Evolutionary conservation across 2,113 vertebrate species (phyloP).

Genomic region (Bubo scandiacus): DNA sequence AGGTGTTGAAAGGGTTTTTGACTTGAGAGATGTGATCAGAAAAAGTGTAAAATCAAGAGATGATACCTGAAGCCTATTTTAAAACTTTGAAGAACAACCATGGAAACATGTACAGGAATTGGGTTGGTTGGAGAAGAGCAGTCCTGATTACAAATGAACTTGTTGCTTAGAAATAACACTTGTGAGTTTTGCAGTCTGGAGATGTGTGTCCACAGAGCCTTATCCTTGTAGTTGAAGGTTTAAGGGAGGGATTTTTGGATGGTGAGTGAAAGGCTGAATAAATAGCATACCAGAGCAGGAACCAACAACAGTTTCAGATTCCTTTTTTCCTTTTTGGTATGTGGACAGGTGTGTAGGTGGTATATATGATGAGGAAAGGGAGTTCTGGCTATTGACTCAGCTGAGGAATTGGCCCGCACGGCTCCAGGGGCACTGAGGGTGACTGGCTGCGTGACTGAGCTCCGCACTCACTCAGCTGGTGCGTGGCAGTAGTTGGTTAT

Average conservation of each 20-base stretch:
- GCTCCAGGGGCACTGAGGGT: background rate
- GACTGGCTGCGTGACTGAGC: background rate
- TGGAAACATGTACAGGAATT: background rate
- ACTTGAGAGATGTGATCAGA: background rate
- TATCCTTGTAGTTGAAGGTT: background rate
- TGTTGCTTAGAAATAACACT: background rate
- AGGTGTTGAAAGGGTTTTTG: background rate
- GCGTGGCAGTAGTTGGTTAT: background rate
- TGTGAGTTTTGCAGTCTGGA: background rate
- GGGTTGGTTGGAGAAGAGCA: background rate
- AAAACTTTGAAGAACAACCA: background rate
- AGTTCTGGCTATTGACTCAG: background rate
- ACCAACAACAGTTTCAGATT: background rate
- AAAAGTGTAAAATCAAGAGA: background rate
- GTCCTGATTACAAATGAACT: background rate
- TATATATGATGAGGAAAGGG: background rate
- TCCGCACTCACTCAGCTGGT: fast-evolving
- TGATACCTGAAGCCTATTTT: background rate
- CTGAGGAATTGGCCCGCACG: background rate
- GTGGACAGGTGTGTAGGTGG: background rate
- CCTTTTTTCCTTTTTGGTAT: background rate
- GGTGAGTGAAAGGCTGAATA: background rate
- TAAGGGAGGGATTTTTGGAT: background rate
- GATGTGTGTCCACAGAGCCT: background rate
- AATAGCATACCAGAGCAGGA: background rate